Percentiles rank a stretch among this genome's conserved stretches.
Conservation (phyloP, 2,797 vertebrate species). For the Iguana delicatissima region DNA sequence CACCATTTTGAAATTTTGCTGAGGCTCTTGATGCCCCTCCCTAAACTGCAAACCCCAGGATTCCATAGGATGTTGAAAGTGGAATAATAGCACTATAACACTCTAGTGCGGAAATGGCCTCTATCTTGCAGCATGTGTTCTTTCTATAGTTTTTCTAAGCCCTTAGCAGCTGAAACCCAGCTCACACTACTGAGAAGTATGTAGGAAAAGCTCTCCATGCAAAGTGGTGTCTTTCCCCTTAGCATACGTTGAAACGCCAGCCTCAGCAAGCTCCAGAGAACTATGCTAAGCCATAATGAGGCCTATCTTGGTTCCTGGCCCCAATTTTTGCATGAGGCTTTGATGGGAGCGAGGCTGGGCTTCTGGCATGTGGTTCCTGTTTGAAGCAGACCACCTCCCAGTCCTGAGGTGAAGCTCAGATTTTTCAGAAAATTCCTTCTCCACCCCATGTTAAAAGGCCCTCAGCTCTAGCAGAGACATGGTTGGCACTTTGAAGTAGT, state of each 20-base stretch:
- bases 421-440: background rate
- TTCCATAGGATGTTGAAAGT: too few species aligned
- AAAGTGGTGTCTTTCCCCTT: background rate
- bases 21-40: too few species aligned
- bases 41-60: too few species aligned
- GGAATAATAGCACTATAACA: too few species aligned
- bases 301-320: background rate
- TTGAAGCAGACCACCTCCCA: background rate
- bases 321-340: conserved; percentile 27
- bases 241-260: background rate
- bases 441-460: background rate
- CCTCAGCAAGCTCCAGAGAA: background rate
- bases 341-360: background rate
- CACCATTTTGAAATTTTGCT: background rate
- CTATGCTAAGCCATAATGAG: background rate
- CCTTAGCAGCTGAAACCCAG: background rate
- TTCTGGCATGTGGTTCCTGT: background rate
- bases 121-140: too few species aligned
- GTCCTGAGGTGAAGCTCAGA: background rate
- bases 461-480: too few species aligned
- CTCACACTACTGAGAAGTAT: too few species aligned
- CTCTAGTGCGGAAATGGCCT: too few species aligned
- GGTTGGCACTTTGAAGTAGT: background rate
- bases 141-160: background rate
- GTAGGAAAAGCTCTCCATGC: background rate